Base-by-base conservation (phyloP, 2,888 invertebrate genomes). In the Eupithecia insigniata region DNA sequence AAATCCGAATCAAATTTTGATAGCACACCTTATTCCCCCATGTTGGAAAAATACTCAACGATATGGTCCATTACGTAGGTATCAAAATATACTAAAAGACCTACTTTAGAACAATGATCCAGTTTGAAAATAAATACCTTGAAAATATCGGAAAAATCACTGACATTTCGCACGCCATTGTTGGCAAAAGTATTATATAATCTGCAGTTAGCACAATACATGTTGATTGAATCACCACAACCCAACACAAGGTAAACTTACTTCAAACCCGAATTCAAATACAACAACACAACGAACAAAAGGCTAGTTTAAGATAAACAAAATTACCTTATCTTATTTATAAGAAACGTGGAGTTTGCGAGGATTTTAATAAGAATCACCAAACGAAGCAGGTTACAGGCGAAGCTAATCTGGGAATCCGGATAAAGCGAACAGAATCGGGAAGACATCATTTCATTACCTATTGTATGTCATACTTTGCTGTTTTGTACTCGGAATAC, bases 1-100 rank as follows among this genome's bases (percentile, higher is more conserved):
- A 89, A 92, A 92, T 88, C 85, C 87, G 82, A 89, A 92, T 92
- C 91, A 91, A 91, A 91, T 86, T 91, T 89, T 89, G 89, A 89
- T 87, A 84, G 84, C 82, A 79, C 72, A 82, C 81, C 80, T 82
- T 79, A 78, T 80, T 73, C 26, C 75, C 32, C 77, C 77, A 82
- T 79, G 76, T 79, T 76, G 77, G 70, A 70, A 79, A 76, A 74
- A 76, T 75, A 71, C 72, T 74, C 71, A 74, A 69, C 70, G 66
- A 62, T 71, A 69, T 71, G 66, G 68, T 43, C 68, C 69, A 69
- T 68, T 71, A n/a, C n/a, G 46, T 18, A 66, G 34, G 60, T 65
- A 61, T 71, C 36, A 67, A 30, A 39, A 5, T 14, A 7, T 2
- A 0, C n/a, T n/a, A n/a, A n/a, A n/a, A n/a, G n/a, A 46, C 46